Evolutionary conservation across 2,888 invertebrate genomes (phyloP), one percentile per base, ranked within the genome.

Genomic region (Drosophila longiperda): DNA sequence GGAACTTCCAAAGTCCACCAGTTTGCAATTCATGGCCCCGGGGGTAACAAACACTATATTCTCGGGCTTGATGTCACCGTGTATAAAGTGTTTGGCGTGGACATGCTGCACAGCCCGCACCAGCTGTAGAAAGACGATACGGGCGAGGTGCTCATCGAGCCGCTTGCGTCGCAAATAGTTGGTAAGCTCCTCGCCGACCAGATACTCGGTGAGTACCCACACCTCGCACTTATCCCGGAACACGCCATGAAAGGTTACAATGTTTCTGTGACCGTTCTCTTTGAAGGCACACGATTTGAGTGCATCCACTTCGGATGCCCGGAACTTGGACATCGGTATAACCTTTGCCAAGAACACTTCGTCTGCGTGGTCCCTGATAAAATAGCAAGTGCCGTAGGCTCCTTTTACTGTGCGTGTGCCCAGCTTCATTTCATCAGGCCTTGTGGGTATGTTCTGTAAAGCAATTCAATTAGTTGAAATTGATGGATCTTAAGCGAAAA

Each of bases 1-100:
- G 20, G 99, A 98, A 93, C 99, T 99, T 12, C 99, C 99, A 93
- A 99, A 99, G 94, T 99, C 99, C 1, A 99, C 97, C 48, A 99
- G 95, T 92, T 98, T 98, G 26, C 99, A 95, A 7, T 71, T 57
- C 49, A 45, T 29, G 4, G 17, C 15, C 0, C 73, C 69, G 2
- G 66, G 57, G 17, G 54, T 65, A 20, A 61, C 94, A 54, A 92
- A 91, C 49, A 93, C 53, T n/a, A 93, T 86, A 77, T 93, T 97
- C 95, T 98, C 99, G 0, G 99, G 99, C 93, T 99, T 99, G 20
- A 99, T 94, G 93, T 99, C 99, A 36, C 99, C 94, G 92, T 99
- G 99, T 62, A 98, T 98, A 52, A 98, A 96, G 20, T 96, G 95
- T 63, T 96, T 94, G 29, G 95, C 94, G 93, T 99, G 99, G 95